phyloP scores from a whole-genome alignment of 2,888 invertebrate genomes.

The Scelioninae gen. 2 region DNA sequence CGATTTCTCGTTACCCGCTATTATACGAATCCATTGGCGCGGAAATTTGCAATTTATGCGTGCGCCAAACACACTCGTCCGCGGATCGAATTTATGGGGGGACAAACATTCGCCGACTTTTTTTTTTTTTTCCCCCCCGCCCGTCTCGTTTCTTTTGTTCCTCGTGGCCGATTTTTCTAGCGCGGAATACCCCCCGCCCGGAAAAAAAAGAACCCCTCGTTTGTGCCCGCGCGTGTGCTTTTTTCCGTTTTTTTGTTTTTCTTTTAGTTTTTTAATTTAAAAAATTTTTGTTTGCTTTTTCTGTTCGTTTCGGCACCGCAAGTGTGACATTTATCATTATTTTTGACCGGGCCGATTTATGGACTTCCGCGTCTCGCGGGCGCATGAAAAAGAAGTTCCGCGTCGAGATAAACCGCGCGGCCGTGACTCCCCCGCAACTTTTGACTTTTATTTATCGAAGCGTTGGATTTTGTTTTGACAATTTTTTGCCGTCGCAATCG shows the following conservation, averaged over 20 bases:
- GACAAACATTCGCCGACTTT: slow-evolving; percentile 33
- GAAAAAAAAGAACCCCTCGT: too few species aligned
- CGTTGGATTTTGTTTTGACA: slow-evolving; percentile 24
- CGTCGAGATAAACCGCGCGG: slow-evolving; percentile 17
- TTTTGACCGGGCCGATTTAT: slow-evolving; percentile 34
- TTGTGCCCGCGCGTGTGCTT: too few species aligned
- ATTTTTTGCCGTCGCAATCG: slow-evolving; percentile 13
- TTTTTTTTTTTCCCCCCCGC: slow-evolving; percentile 7
- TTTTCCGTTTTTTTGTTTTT: not conserved
- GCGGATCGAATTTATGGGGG: slow-evolving; percentile 49
- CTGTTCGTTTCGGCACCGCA: slow-evolving; percentile 28
- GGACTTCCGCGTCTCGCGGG: slow-evolving; percentile 32
- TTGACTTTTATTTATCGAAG: slow-evolving; percentile 33
- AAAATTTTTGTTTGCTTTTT: slow-evolving; percentile 13
- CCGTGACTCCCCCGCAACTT: slow-evolving; percentile 11
- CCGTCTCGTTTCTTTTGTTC: too few species aligned
- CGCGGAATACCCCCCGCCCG: too few species aligned
- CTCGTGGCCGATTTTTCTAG: too few species aligned
- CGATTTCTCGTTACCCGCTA: slow-evolving; percentile 60
- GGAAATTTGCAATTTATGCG: slow-evolving; percentile 60
- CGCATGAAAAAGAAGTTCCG: slow-evolving; percentile 24
- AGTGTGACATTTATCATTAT: slow-evolving; percentile 48
- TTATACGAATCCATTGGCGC: slow-evolving; percentile 59
- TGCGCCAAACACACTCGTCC: slow-evolving; percentile 55
- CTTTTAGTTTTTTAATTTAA: slow-evolving; percentile 5